These are phyloP conservation scores for Edolisoma coerulescens DNA, from an alignment of 2,113 vertebrate genomes.

Conservation along the genomic window DNA sequence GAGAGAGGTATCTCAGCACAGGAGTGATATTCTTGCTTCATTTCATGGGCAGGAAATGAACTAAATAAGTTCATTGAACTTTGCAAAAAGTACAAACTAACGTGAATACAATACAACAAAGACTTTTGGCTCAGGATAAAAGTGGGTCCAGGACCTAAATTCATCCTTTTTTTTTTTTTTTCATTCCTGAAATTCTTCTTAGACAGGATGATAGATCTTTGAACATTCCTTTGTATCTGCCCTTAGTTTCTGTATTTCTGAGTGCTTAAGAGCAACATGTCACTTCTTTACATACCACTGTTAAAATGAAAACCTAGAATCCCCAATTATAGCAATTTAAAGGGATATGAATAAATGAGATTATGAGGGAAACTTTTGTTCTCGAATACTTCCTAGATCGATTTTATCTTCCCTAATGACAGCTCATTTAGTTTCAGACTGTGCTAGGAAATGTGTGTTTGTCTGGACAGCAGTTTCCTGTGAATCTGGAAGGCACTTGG, in stretches of 20 bases:
- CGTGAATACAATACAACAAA: not conserved
- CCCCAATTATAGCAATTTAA: not conserved
- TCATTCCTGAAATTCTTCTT: not conserved
- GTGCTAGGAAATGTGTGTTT: not conserved
- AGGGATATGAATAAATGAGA: not conserved
- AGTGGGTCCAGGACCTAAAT: not conserved
- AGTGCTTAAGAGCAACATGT: not conserved
- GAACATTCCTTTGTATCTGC: not conserved
- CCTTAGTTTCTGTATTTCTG: not conserved
- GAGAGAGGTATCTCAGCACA: not conserved
- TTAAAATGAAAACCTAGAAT: not conserved
- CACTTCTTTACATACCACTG: not conserved
- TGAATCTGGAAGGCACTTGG: not conserved
- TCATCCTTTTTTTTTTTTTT: not conserved
- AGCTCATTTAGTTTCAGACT: not conserved
- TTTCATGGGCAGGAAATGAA: not conserved
- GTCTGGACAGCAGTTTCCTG: not conserved
- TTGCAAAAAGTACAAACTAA: not conserved
- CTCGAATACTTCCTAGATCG: accelerated
- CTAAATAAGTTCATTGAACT: not conserved
- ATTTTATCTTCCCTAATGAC: not conserved
- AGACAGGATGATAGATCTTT: not conserved
- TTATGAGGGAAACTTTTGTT: not conserved
- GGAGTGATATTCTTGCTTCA: not conserved
- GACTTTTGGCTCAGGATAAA: not conserved